These are phyloP conservation scores for Pelobates cultripes DNA, from an alignment of 2,797 vertebrate species.

Conservation along the genomic window DNA sequence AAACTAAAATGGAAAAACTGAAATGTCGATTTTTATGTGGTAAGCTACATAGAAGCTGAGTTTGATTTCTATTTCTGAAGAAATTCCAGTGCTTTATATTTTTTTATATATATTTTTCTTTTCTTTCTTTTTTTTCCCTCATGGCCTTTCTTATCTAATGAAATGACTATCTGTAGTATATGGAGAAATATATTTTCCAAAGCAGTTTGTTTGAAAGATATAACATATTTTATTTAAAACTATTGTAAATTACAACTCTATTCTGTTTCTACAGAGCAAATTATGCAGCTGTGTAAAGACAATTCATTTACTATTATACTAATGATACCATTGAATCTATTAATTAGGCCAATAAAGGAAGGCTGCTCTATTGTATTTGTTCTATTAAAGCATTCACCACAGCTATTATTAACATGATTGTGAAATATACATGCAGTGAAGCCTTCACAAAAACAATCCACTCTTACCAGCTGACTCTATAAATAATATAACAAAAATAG, in stretches of 20 bases:
- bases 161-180: too few species aligned
- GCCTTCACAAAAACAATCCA: background rate
- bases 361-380: slow-evolving; percentile 3
- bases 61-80: too few species aligned
- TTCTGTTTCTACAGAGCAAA: background rate
- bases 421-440: background rate
- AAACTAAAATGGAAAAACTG: too few species aligned
- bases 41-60: too few species aligned
- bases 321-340: slow-evolving; percentile 14
- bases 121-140: too few species aligned
- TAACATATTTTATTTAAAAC: background rate
- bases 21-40: too few species aligned
- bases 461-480: background rate
- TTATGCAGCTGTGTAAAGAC: slow-evolving; percentile 6
- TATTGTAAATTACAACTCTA: background rate
- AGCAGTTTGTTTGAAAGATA: background rate
- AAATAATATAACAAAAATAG: background rate
- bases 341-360: slow-evolving; percentile 14
- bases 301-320: slow-evolving; percentile 5
- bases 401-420: slow-evolving; percentile 16
- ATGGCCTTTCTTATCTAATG: too few species aligned
- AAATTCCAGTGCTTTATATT: too few species aligned
- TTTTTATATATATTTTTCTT: too few species aligned
- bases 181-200: background rate
- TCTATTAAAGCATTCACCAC: slow-evolving; percentile 8